Evolutionary conservation across 2,797 vertebrate genomes (phyloP).

Genomic region (Anguilla anguilla): DNA sequence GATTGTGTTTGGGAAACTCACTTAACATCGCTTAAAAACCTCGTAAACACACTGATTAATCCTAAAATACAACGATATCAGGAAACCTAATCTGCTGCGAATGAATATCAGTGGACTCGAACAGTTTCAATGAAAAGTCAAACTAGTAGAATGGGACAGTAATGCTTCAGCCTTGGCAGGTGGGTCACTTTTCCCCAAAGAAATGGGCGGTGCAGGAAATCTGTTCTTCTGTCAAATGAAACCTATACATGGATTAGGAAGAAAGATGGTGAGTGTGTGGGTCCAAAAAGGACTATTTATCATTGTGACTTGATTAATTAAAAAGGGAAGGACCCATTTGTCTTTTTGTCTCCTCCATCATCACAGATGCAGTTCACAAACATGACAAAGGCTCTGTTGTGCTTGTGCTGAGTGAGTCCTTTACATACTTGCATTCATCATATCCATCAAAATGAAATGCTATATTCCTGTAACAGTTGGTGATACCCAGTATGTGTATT

Average conservation of each 20-base stretch:
- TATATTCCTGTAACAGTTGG: not conserved
- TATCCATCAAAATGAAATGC: not conserved
- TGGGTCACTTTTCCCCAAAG: not conserved
- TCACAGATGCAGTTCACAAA: slow-evolving; percentile 9
- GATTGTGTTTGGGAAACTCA: no score
- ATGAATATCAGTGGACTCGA: not conserved
- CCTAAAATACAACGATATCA: not conserved
- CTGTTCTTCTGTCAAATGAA: slow-evolving; percentile 4
- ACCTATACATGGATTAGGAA: not conserved
- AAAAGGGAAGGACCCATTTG: slow-evolving; percentile 11
- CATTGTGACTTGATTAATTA: slow-evolving; percentile 11
- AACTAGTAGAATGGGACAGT: not conserved
- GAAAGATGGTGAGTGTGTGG: not conserved
- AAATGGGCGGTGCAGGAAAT: not conserved
- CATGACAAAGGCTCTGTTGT: not conserved
- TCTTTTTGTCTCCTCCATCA: not conserved
- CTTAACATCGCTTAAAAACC: no score
- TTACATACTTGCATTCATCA: not conserved
- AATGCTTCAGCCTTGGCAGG: not conserved
- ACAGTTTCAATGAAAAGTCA: not conserved
- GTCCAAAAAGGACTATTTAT: not conserved
- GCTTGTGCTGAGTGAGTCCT: not conserved
- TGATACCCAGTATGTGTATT: not conserved
- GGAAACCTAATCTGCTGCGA: not conserved
- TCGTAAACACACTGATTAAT: not conserved